phyloP scores from a whole-genome alignment of 2,113 vertebrate species.

The Vireo altiloquus region DNA sequence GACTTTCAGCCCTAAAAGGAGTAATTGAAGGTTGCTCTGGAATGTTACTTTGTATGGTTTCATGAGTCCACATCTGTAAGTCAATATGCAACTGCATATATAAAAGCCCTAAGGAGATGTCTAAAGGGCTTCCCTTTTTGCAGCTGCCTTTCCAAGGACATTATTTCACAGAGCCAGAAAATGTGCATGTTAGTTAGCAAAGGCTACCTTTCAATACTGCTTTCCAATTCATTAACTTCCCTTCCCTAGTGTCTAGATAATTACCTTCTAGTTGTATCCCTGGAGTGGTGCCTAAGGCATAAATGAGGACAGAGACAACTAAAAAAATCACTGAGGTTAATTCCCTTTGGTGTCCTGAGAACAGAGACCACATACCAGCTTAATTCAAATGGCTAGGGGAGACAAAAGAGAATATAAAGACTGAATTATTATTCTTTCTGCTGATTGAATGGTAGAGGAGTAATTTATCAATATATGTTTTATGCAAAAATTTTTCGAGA shows the following conservation, averaged over 20 bases:
- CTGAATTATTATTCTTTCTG: neutral
- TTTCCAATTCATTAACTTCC: conserved; percentile 50
- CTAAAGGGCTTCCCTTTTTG: neutral
- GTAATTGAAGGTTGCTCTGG: neutral
- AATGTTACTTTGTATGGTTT: neutral
- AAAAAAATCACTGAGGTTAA: conserved; percentile 23
- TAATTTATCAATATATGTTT: neutral
- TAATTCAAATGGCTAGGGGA: neutral
- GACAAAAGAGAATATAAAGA: neutral
- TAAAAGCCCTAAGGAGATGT: neutral
- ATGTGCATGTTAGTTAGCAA: neutral
- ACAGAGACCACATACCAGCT: neutral
- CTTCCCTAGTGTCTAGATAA: conserved; percentile 27
- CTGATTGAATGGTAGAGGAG: neutral
- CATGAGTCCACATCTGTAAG: neutral
- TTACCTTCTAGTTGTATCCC: conserved; percentile 19
- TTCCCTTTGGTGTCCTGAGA: neutral
- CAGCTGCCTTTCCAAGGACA: neutral
- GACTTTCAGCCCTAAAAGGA: neutral
- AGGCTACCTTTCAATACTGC: conserved; percentile 15
- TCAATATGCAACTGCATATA: neutral
- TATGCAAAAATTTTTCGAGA: neutral
- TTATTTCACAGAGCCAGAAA: neutral
- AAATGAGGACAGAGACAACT: conserved; percentile 12
- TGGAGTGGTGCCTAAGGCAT: neutral